Evolutionary conservation across 2,888 invertebrate genomes (phyloP).

Genomic region (Taphrorychus bicolor): DNA sequence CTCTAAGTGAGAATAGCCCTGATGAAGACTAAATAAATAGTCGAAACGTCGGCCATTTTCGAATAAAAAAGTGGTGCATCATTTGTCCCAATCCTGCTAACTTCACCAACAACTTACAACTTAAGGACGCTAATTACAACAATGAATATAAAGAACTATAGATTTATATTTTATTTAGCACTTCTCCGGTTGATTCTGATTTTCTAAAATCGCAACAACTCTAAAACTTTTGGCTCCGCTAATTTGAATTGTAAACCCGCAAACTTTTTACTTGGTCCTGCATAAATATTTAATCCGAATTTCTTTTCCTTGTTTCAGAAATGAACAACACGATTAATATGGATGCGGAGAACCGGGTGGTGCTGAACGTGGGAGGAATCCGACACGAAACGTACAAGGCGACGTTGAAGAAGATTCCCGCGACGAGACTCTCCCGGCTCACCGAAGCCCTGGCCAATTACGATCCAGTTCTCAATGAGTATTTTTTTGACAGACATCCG

Average conservation of each 20-base stretch:
- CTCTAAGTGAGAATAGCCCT: too few species aligned
- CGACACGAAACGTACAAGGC: conserved; percentile 97
- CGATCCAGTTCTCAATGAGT: conserved; percentile 98
- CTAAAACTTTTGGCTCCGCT: background rate
- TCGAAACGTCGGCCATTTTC: too few species aligned
- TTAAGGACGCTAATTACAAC: too few species aligned
- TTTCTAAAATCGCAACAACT: background rate
- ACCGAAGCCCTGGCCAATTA: conserved; percentile 98
- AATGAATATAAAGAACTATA: too few species aligned
- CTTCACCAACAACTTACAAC: too few species aligned
- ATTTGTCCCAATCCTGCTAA: too few species aligned
- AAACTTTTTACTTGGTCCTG: background rate
- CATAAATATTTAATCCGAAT: background rate
- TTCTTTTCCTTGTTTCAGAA: conserved; percentile 48
- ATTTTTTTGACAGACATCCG: conserved; percentile 98
- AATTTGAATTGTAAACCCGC: background rate
- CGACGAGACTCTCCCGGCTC: conserved; percentile 90
- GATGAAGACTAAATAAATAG: too few species aligned
- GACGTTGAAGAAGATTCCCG: conserved; percentile 96
- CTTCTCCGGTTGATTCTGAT: background rate
- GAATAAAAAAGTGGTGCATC: too few species aligned
- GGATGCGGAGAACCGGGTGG: conserved; percentile 98
- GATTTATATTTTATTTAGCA: too few species aligned
- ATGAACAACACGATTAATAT: conserved; percentile 89
- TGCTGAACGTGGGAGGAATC: conserved; percentile 98